Conservation (phyloP, 2,797 vertebrate species). For the Lagorchestes hirsutus region DNA sequence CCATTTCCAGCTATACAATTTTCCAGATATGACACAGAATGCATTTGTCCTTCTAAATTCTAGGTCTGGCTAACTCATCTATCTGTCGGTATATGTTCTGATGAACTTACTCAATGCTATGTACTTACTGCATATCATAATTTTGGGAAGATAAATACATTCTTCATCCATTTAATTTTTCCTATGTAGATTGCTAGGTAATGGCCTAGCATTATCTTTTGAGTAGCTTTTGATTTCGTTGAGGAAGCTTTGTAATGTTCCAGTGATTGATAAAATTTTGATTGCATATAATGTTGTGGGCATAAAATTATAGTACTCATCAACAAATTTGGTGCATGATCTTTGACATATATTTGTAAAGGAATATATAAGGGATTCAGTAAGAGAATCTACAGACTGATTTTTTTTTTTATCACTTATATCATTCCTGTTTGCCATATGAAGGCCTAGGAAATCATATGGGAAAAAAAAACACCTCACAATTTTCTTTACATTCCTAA, state of each 20-base stretch:
- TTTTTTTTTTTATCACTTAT: constrained; percentile 5
- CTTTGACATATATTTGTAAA: constrained; percentile 26
- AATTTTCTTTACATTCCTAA: background rate
- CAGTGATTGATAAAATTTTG: background rate
- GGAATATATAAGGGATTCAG: background rate
- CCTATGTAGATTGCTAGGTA: background rate
- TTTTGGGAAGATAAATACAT: background rate
- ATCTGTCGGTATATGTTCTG: background rate
- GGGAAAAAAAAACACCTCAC: background rate
- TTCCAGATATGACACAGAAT: background rate
- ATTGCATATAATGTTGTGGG: background rate
- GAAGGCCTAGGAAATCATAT: background rate
- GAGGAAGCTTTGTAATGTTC: background rate
- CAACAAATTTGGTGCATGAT: background rate
- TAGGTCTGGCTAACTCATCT: background rate
- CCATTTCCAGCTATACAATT: background rate
- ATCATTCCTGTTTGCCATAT: background rate
- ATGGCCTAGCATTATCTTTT: background rate
- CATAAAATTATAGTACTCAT: background rate
- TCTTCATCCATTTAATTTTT: background rate
- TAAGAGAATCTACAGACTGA: background rate
- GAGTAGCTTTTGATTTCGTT: background rate
- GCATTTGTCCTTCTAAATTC: background rate
- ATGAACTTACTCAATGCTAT: background rate
- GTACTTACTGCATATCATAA: background rate